phyloP scores from a whole-genome alignment of 2,113 vertebrate species.

The Indicator indicator region DNA sequence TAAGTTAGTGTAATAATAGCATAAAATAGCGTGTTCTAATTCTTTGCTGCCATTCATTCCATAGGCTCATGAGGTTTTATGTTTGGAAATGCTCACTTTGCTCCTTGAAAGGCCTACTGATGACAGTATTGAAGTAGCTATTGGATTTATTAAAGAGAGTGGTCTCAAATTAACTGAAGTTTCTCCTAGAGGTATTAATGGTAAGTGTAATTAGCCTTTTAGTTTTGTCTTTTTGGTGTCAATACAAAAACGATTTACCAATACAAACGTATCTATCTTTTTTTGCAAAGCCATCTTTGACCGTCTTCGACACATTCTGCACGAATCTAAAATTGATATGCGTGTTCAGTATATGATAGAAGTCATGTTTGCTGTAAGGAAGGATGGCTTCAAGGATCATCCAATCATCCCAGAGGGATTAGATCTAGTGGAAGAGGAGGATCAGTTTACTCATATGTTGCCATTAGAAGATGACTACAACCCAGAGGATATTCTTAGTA shows the following conservation, averaged over 20 bases:
- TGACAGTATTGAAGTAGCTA: conserved; percentile 97
- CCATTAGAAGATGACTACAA: conserved; percentile 97
- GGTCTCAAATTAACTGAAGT: conserved; percentile 97
- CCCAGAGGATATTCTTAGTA: conserved; percentile 92
- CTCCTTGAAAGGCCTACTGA: conserved; percentile 96
- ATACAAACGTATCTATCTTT: not conserved
- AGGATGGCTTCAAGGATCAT: conserved; percentile 98
- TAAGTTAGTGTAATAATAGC: not conserved
- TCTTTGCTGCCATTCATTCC: not conserved
- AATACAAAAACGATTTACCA: too few relatives aligned
- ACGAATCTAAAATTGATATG: conserved; percentile 97
- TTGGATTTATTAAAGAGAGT: conserved; percentile 96
- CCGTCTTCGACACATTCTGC: conserved; percentile 94
- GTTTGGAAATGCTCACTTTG: conserved; percentile 97
- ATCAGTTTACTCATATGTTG: conserved; percentile 98
- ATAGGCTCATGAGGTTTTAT: conserved; percentile 96
- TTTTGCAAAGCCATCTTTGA: conserved; percentile 91
- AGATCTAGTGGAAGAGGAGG: conserved; percentile 95
- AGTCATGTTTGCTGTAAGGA: conserved; percentile 98
- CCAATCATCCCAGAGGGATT: conserved; percentile 90
- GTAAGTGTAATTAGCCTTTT: conserved; percentile 66
- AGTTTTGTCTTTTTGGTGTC: not conserved
- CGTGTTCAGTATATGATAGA: conserved; percentile 99
- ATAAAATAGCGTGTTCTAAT: not conserved
- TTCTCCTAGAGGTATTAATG: conserved; percentile 94